Base-by-base conservation (phyloP, 2,113 vertebrate genomes). In the Strigops habroptila region DNA sequence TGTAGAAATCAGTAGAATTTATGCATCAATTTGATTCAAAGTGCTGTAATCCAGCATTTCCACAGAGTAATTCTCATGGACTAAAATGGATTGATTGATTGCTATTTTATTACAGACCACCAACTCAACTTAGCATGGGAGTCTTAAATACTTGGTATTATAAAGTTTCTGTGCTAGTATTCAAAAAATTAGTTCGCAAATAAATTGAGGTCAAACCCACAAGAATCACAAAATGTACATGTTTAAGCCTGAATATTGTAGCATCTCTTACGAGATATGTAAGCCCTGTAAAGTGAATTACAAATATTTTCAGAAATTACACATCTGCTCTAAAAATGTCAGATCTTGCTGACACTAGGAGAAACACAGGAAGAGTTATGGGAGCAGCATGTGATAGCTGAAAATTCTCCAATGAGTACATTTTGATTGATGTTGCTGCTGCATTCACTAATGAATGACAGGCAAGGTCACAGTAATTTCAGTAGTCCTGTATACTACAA, bases 241-340 rank as follows among this genome's bases (percentile, higher is more conserved):
- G 11, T 35, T 86, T 74, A 90, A 91, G 53, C 14, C 68, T 49
- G 30, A 86, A 49, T 65, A 88, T 65, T 52, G 28, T 2, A 68
- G 22, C 43, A 62, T 70, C 55, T 87, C 67, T 70, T 77, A 35
- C 1, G 1, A 80, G 57, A 57, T 73, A 35, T 23, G 69, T 30
- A 70, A 0, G 7, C 49, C 39, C 55, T 59, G 21, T 60, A 90
- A 77, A 91, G 71, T 41, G 21, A 88, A 86, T 90, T 94, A 90
- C 33, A 83, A 77, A 48, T 90, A 91, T 94, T 95, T 95, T 60
- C 85, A 88, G 94, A 94, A 94, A 91, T 93, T 83, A 90, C 68
- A 81, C 48, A 80, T 83, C 85, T 93, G 76, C 64, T 94, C 76
- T 93, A 81, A 90, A 96, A 93, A 81, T 1, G 6, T 75, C 91